These are phyloP conservation scores for Pachyrhynchus sulphureomaculatus DNA, from an alignment of 1,140 invertebrate genomes.

Conservation along the genomic window DNA sequence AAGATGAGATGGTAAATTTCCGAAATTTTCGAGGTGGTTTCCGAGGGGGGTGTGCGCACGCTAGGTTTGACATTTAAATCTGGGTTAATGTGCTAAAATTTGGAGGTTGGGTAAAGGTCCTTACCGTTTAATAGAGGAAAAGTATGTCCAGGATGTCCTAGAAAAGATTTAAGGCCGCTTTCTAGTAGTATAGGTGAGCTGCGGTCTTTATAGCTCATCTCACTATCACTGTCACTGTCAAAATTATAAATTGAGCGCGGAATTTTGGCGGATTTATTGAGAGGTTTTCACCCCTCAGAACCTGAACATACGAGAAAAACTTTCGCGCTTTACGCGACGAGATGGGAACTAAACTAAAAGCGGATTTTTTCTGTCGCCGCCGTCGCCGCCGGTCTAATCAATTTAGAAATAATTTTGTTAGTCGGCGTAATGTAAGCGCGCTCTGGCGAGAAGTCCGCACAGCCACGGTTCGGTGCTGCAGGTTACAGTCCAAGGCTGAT, in stretches of 20 bases:
- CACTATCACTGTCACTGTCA: conserved; percentile 51
- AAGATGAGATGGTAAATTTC: no score
- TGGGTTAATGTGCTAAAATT: no score
- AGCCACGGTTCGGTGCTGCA: conserved; percentile 30
- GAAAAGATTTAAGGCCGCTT: conserved; percentile 51
- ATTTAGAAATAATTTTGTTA: conserved; percentile 49
- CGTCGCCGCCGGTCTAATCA: conserved; percentile 39
- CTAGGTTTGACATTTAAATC: background rate
- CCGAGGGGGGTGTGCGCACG: background rate
- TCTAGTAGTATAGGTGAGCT: conserved; percentile 50
- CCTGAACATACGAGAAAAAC: conserved; percentile 34
- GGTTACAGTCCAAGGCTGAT: conserved; percentile 51
- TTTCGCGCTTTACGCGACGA: conserved; percentile 26
- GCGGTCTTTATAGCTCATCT: conserved; percentile 52
- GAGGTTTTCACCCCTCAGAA: conserved; percentile 41
- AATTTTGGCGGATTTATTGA: conserved; percentile 49
- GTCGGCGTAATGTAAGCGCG: conserved; percentile 46
- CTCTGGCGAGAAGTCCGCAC: conserved; percentile 34
- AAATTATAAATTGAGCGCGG: conserved; percentile 50
- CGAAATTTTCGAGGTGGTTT: no score
- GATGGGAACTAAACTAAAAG: conserved; percentile 18
- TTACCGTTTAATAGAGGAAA: conserved; percentile 51
- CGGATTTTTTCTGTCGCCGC: background rate
- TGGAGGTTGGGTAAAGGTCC: background rate
- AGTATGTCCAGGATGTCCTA: conserved; percentile 51